These are phyloP conservation scores for Malurus alboscapulatus DNA, from an alignment of 2,113 vertebrate genomes.

Conservation along the genomic window DNA sequence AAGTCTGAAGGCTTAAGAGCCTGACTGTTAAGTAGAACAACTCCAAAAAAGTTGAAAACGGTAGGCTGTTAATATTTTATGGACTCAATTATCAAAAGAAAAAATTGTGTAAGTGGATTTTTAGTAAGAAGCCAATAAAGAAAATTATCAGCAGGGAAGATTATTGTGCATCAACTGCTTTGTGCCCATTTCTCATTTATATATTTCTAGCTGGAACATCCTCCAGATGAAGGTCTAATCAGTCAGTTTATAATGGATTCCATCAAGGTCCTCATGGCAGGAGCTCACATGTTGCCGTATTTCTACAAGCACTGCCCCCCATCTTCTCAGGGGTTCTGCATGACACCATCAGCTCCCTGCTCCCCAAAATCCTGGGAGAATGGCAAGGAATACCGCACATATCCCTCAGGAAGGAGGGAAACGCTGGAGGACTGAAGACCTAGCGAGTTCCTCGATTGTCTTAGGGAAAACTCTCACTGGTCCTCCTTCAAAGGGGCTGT, in stretches of 20 bases:
- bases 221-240: not conserved
- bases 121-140: not conserved
- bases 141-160: not conserved
- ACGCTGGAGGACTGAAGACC: not conserved
- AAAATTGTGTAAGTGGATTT: not conserved
- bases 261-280: not conserved
- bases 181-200: not conserved
- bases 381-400: not conserved
- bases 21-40: not conserved
- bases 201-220: not conserved
- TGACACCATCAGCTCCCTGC: not conserved
- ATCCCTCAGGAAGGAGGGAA: not conserved
- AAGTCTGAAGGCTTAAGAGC: not conserved
- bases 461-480: not conserved
- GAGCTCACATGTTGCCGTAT: rapidly evolving
- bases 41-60: not conserved
- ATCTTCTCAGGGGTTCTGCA: not conserved
- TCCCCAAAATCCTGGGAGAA: not conserved
- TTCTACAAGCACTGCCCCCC: not conserved
- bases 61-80: not conserved
- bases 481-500: not conserved
- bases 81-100: not conserved
- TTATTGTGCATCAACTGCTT: not conserved
- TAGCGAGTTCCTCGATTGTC: not conserved
- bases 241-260: not conserved